Evolutionary conservation across 2,113 vertebrate genomes (phyloP).

Genomic region (Todiramphus saurophagus): DNA sequence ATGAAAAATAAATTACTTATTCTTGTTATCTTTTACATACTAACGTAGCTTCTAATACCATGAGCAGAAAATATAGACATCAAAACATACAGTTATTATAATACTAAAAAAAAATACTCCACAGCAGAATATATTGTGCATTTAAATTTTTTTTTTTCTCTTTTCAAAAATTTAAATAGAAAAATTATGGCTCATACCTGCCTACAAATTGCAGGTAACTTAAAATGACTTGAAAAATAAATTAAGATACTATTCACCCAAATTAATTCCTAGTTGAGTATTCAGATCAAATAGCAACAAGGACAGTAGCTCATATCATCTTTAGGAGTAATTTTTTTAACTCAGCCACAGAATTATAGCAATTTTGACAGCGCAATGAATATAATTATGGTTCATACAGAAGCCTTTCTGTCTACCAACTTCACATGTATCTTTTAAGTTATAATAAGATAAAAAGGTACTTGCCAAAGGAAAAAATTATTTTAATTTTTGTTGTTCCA

Average conservation of each 20-base stretch:
- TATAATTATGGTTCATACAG: neutral
- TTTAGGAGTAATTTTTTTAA: constrained; percentile 13
- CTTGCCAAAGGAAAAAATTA: neutral
- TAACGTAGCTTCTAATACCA: neutral
- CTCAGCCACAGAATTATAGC: neutral
- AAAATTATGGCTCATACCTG: constrained; percentile 1
- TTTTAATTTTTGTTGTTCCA: neutral
- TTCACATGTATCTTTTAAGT: neutral
- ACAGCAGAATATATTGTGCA: neutral
- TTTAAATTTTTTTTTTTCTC: neutral
- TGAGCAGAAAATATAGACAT: neutral
- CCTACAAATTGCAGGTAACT: constrained; percentile 28
- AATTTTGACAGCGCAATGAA: constrained; percentile 29
- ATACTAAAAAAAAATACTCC: constrained; percentile 16
- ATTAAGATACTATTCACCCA: constrained; percentile 5
- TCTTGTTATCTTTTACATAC: neutral
- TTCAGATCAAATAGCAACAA: constrained; percentile 13
- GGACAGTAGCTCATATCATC: neutral
- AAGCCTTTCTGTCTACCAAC: constrained; percentile 7
- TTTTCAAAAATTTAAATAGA: neutral
- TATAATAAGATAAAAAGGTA: neutral
- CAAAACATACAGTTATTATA: neutral
- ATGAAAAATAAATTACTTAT: neutral
- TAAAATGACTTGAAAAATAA: constrained; percentile 42
- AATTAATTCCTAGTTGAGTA: constrained; percentile 10